A percentile compares a stretch with the other conserved stretches of the same genome.
These are phyloP conservation scores for Cacoxenus indagator DNA, from an alignment of 2,888 invertebrate species.

Conservation along the genomic window DNA sequence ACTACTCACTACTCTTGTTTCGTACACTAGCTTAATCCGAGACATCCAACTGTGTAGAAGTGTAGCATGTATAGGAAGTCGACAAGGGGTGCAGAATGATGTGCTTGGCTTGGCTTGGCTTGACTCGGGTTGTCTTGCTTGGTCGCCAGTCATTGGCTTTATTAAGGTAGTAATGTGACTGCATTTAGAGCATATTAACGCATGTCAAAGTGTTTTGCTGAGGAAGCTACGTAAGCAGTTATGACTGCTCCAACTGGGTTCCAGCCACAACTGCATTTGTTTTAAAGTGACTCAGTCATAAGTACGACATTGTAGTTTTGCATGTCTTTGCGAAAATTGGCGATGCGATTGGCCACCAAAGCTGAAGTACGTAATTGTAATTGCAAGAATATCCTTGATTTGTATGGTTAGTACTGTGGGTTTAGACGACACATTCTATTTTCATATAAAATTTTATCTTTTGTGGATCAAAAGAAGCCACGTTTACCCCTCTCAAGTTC, in stretches of 20 bases:
- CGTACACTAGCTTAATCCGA: constrained; percentile 26
- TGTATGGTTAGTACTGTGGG: no score
- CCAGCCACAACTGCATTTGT: neutral
- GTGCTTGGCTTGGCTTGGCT: neutral
- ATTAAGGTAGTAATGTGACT: constrained; percentile 40
- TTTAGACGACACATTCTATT: no score
- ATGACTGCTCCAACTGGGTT: constrained; percentile 18
- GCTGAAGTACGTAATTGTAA: no score
- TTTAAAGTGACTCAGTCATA: neutral
- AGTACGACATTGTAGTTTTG: no score
- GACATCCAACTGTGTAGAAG: constrained; percentile 13
- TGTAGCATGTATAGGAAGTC: neutral
- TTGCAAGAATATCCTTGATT: no score
- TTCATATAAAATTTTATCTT: no score
- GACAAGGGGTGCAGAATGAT: neutral
- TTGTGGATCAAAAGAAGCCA: no score
- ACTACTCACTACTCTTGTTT: constrained; percentile 22
- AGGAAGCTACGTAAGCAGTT: constrained; percentile 40
- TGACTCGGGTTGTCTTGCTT: neutral
- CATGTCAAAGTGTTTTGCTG: neutral
- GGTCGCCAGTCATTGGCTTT: constrained; percentile 8
- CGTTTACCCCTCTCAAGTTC: no score
- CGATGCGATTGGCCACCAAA: no score
- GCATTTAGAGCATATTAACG: constrained; percentile 29
- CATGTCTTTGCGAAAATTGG: no score